Conservation (phyloP, 2,113 vertebrate genomes). For the Mastomys coucha region DNA sequence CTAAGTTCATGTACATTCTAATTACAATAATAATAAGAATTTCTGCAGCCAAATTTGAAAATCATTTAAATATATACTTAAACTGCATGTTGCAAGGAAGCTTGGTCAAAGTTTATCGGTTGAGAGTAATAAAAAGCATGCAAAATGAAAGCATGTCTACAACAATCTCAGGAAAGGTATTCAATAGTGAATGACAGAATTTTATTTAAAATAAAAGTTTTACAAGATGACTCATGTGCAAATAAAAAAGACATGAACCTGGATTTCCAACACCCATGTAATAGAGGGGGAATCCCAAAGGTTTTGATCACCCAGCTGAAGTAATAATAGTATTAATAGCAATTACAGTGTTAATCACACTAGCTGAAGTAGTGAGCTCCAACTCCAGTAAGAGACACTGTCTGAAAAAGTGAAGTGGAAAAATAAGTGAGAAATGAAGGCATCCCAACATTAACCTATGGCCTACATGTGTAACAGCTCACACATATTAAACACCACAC, state of each 20-base stretch:
- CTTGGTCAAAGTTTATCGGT: not conserved
- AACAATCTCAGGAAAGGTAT: not conserved
- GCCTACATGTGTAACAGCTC: not conserved
- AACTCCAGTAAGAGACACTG: not conserved
- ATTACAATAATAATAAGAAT: not conserved
- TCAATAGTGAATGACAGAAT: slow-evolving; percentile 7
- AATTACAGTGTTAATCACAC: too few relatives aligned
- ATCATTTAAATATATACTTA: not conserved
- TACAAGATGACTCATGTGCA: not conserved
- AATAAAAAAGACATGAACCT: not conserved
- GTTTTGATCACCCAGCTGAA: not conserved
- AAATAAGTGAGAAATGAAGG: not conserved
- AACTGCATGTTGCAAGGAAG: not conserved
- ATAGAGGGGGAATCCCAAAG: not conserved
- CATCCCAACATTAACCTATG: not conserved
- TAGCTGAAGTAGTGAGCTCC: too few relatives aligned
- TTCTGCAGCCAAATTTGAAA: not conserved
- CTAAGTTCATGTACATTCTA: not conserved
- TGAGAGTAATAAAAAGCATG: not conserved
- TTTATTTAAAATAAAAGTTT: not conserved
- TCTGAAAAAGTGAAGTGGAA: not conserved
- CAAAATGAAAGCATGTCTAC: not conserved
- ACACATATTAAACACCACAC: not conserved
- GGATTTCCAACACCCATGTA: too few relatives aligned
- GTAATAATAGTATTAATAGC: too few relatives aligned